phyloP scores from a whole-genome alignment of 2,797 vertebrate genomes.

The Furcifer pardalis region DNA sequence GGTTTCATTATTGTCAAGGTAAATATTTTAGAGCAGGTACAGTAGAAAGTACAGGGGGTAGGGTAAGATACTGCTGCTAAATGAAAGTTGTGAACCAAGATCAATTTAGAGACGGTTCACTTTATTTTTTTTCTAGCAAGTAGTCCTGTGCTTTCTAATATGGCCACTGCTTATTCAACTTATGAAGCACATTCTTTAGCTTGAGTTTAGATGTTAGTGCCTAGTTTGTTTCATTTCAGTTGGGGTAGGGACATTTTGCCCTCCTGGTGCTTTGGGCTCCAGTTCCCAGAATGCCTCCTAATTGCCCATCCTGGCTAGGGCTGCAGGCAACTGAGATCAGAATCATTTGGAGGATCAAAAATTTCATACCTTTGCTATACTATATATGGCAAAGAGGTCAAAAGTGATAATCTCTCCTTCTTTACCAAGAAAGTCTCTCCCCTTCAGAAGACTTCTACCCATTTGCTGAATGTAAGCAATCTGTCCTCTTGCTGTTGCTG shows the following conservation, averaged over 20 bases:
- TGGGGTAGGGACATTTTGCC: too few species aligned
- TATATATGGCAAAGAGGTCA: neutral
- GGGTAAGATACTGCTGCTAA: slow-evolving; percentile 2
- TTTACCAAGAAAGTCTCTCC: neutral
- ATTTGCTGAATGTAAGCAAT: too few species aligned
- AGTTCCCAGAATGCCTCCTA: neutral
- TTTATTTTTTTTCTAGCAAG: neutral
- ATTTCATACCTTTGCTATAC: neutral
- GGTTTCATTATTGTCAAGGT: neutral
- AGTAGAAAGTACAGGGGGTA: neutral
- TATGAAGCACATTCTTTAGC: neutral
- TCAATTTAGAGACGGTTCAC: neutral
- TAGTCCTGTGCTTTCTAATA: neutral
- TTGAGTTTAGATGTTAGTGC: neutral
- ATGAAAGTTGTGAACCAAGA: neutral
- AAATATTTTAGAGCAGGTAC: neutral
- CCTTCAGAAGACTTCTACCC: neutral
- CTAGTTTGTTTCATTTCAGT: neutral
- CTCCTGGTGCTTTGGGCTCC: too few species aligned
- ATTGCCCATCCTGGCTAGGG: neutral
- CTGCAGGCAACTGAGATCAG: neutral
- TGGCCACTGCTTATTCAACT: neutral
- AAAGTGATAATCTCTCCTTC: neutral
- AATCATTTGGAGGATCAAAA: neutral
- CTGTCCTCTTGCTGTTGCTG: too few species aligned